Evolutionary conservation across 2,888 invertebrate species (phyloP), one percentile per base, ranked within the genome.

Genomic region (Gymnoscelis rufifasciata): DNA sequence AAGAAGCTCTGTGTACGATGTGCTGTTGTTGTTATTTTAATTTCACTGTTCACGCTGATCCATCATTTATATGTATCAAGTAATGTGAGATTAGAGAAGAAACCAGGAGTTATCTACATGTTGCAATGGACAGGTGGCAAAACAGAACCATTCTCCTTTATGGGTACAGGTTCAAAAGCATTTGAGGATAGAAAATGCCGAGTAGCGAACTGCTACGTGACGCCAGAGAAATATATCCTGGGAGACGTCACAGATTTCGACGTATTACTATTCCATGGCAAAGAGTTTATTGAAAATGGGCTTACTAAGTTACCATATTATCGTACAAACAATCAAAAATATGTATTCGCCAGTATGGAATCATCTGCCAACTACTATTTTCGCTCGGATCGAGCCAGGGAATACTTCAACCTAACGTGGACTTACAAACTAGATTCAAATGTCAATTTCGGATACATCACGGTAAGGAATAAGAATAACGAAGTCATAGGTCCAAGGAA

Each of bases 361-460:
- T 35, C 35, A 23, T 35, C 35, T 3, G 19, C 15, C 7, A 19
- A 35, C 11, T 35, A 35, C 10, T 19, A 15, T 10, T n/a, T 10
- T 7, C 1, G 7, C n/a, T n/a, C n/a, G 7, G 6, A 12, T 14
- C 3, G 6, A 14, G n/a, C 14, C 3, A 15, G 19, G 10, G 7
- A 11, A 15, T 7, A 2, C 10, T 35, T 35, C 7, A 35, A 83
- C 26, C 79, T 78, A 78, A 80, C 83, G 0, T 83, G 79, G 81
- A 80, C 83, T 0, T 83, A 74, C 35, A 71, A 55, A 54, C 48
- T 79, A 2, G 67, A 71, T 40, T 80, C 82, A 0, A 79, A 82
- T 43, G 50, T 74, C 2, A 59, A 56, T 19, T 83, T 75, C 75
- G 74, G 74, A 0, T 83, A 78, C 39, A 40, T 80, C 0, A 53